Conservation (phyloP, 2,797 vertebrate genomes). For the Poecilia velifera region DNA sequence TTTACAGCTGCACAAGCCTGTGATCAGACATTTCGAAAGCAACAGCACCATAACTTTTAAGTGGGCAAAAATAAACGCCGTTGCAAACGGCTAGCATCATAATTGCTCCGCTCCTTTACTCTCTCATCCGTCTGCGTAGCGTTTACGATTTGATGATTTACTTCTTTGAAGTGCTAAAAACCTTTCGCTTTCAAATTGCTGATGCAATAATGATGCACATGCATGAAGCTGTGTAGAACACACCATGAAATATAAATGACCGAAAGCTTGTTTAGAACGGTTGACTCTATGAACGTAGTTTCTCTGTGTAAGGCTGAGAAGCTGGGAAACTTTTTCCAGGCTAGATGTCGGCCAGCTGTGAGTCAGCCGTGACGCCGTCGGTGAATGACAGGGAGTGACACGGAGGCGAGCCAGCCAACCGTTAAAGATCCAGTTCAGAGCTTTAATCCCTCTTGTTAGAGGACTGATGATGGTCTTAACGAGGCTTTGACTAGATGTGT, state of each 20-base stretch:
- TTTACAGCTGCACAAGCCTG: background rate
- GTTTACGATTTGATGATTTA: background rate
- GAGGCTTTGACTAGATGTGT: background rate
- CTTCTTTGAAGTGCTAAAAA: background rate
- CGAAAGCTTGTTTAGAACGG: background rate
- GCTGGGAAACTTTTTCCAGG: constrained; percentile 23
- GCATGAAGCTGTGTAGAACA: background rate
- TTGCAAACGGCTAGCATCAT: background rate
- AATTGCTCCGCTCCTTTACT: background rate
- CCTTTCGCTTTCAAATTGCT: background rate
- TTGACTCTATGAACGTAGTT: constrained; percentile 9
- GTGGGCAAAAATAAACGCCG: background rate
- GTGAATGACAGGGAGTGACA: constrained; percentile 27
- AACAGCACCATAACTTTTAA: background rate
- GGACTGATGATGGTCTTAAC: constrained; percentile 1
- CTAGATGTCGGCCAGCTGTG: constrained; percentile 35
- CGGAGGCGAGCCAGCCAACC: constrained; percentile 29
- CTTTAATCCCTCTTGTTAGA: constrained; percentile 16
- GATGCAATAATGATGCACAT: background rate
- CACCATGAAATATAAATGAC: constrained; percentile 6
- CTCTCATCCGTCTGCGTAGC: background rate
- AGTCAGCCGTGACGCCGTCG: constrained; percentile 39
- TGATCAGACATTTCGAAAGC: background rate
- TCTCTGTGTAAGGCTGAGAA: constrained; percentile 3
- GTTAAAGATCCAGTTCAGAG: constrained; percentile 17